Evolutionary conservation across 2,797 vertebrate genomes (phyloP).

Genomic region (Xyrichtys novacula): DNA sequence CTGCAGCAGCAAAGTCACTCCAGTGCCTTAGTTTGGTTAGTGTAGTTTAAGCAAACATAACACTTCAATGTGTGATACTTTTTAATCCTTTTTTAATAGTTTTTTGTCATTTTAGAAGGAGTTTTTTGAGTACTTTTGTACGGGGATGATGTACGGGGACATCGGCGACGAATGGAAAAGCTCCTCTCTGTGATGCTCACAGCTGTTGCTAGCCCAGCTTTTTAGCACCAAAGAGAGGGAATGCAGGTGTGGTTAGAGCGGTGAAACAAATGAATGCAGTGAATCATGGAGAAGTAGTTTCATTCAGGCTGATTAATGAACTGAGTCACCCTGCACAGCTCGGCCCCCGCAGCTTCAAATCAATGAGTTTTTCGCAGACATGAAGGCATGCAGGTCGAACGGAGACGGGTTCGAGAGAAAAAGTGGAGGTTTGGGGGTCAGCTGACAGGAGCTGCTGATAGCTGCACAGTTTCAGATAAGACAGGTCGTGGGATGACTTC

Average conservation of each 20-base stretch:
- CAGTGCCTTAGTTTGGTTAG: too few species aligned
- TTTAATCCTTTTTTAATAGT: too few species aligned
- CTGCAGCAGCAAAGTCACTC: too few species aligned
- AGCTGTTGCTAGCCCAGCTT: neutral
- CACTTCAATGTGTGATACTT: too few species aligned
- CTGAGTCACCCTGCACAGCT: neutral
- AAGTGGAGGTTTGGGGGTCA: slow-evolving; percentile 13
- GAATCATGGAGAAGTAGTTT: neutral
- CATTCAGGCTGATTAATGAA: neutral
- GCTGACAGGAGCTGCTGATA: slow-evolving; percentile 25
- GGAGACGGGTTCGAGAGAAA: neutral
- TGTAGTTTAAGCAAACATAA: too few species aligned
- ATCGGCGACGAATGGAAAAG: slow-evolving; percentile 7
- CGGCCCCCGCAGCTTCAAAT: neutral
- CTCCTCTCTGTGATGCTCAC: neutral
- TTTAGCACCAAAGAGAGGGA: neutral
- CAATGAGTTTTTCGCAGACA: neutral
- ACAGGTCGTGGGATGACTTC: neutral
- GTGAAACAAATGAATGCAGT: neutral
- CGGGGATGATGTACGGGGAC: slow-evolving; percentile 42
- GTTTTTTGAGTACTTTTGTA: too few species aligned
- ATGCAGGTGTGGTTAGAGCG: neutral
- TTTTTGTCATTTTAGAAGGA: too few species aligned
- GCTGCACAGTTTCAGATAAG: neutral
- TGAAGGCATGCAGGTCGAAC: neutral